These are phyloP conservation scores for Psittacara wagleri DNA, from an alignment of 2,113 vertebrate genomes.

Conservation along the genomic window DNA sequence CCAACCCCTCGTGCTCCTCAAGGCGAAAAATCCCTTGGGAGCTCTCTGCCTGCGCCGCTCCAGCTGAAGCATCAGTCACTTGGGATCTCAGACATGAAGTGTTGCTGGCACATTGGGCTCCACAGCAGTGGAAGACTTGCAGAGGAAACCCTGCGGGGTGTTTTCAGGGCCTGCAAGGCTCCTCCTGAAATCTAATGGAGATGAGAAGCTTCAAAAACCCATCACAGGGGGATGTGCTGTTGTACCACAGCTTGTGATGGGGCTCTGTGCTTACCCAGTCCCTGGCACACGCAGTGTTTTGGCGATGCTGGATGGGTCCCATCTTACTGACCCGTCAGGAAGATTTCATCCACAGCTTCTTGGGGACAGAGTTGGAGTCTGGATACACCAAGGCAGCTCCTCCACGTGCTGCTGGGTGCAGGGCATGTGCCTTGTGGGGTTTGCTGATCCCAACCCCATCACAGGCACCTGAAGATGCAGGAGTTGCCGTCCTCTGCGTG, in stretches of 20 bases:
- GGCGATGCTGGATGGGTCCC: rapidly evolving
- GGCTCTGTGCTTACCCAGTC: neutral
- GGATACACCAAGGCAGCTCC: neutral
- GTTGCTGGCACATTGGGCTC: rapidly evolving
- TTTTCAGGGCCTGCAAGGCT: neutral
- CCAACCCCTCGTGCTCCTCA: neutral
- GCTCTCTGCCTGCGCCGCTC: neutral
- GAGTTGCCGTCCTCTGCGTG: neutral
- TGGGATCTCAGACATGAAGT: neutral
- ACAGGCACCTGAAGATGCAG: neutral
- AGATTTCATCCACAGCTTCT: neutral
- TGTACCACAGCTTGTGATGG: neutral
- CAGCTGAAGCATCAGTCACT: neutral
- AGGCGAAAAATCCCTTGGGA: neutral
- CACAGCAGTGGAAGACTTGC: rapidly evolving
- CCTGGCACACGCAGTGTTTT: neutral
- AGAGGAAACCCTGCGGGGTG: neutral
- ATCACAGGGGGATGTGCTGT: rapidly evolving
- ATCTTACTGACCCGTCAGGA: neutral
- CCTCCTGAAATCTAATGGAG: neutral
- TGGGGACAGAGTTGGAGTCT: neutral
- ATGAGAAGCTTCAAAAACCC: neutral
- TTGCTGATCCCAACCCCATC: neutral
- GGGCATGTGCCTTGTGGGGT: rapidly evolving
- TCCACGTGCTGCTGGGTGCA: neutral